phyloP scores from a whole-genome alignment of 2,888 invertebrate genomes.

The Ectemnius continuus region DNA sequence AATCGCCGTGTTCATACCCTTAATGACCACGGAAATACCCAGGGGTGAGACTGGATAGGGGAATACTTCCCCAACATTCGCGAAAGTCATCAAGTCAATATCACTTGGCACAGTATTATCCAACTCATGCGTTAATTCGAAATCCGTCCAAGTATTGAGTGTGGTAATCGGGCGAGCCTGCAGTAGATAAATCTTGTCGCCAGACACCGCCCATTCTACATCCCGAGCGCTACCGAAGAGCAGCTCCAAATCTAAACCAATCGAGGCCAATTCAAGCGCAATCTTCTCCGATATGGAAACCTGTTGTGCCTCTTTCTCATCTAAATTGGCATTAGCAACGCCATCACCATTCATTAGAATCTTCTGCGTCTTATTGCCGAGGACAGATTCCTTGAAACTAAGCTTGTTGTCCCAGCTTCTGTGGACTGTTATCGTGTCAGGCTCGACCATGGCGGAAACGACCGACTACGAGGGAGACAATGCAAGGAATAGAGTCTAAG shows the following conservation, averaged over 20 bases:
- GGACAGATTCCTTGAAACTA: slow-evolving; percentile 76
- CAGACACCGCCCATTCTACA: slow-evolving; percentile 88
- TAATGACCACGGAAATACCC: slow-evolving; percentile 75
- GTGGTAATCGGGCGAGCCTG: slow-evolving; percentile 90
- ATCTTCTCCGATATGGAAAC: slow-evolving; percentile 81
- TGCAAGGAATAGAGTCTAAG: too few species aligned
- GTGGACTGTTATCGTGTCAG: slow-evolving; percentile 84
- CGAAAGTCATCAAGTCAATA: slow-evolving; percentile 84
- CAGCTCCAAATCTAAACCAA: slow-evolving; percentile 83
- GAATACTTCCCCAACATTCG: slow-evolving; percentile 87
- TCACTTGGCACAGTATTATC: slow-evolving; percentile 84
- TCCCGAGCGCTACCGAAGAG: slow-evolving; percentile 86
- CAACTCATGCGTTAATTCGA: slow-evolving; percentile 88
- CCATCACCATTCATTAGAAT: slow-evolving; percentile 79
- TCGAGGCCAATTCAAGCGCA: slow-evolving; percentile 80
- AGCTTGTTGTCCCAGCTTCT: slow-evolving; percentile 79
- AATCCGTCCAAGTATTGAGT: slow-evolving; percentile 86
- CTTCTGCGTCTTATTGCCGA: slow-evolving; percentile 81
- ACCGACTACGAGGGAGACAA: slow-evolving; percentile 81
- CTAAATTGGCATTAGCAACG: slow-evolving; percentile 76
- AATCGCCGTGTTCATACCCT: slow-evolving; percentile 63
- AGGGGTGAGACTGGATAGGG: slow-evolving; percentile 83
- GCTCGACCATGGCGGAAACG: slow-evolving; percentile 88
- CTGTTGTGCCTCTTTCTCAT: slow-evolving; percentile 75
- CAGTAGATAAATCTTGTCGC: slow-evolving; percentile 83